Evolutionary conservation across 1,140 invertebrate species (phyloP).

Genomic region (Drosophila eugracilis): DNA sequence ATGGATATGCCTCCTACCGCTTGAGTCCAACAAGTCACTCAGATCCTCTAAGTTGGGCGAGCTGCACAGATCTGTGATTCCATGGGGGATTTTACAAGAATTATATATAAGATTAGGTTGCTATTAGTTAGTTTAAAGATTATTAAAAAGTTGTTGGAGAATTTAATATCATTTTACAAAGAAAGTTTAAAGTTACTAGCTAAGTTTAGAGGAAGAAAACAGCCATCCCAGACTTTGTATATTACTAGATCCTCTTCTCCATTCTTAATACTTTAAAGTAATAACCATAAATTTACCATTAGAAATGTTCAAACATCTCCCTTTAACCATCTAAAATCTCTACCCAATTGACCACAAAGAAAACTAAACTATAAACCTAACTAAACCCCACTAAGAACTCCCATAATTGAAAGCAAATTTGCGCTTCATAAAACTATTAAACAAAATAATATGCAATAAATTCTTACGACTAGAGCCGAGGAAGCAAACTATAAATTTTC

Average conservation of each 20-base stretch:
- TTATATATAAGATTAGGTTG: slow-evolving; percentile 24
- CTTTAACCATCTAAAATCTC: not conserved
- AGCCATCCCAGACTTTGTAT: too few relatives aligned
- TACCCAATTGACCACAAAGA: not conserved
- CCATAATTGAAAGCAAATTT: slow-evolving; percentile 65
- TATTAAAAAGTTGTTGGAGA: too few relatives aligned
- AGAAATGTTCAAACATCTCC: not conserved
- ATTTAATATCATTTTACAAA: too few relatives aligned
- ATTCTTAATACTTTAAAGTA: too few relatives aligned
- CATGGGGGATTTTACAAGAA: slow-evolving; percentile 1
- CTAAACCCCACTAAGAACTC: not conserved
- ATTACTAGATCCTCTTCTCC: too few relatives aligned
- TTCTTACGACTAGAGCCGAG: slow-evolving; percentile 19
- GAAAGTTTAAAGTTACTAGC: too few relatives aligned
- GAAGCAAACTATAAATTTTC: slow-evolving; percentile 75
- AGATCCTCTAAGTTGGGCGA: slow-evolving; percentile 77
- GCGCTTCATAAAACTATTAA: slow-evolving; percentile 67
- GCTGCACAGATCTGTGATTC: slow-evolving; percentile 66
- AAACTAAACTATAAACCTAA: too few relatives aligned
- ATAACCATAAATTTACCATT: too few relatives aligned
- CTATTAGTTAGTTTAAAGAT: slow-evolving; percentile 1
- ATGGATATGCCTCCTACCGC: slow-evolving; percentile 64
- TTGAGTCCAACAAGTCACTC: slow-evolving; percentile 75
- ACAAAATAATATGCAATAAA: slow-evolving; percentile 72
- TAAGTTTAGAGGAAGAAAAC: too few relatives aligned